Evolutionary conservation across 2,888 invertebrate genomes (phyloP).

Genomic region (Rosalia funebris): DNA sequence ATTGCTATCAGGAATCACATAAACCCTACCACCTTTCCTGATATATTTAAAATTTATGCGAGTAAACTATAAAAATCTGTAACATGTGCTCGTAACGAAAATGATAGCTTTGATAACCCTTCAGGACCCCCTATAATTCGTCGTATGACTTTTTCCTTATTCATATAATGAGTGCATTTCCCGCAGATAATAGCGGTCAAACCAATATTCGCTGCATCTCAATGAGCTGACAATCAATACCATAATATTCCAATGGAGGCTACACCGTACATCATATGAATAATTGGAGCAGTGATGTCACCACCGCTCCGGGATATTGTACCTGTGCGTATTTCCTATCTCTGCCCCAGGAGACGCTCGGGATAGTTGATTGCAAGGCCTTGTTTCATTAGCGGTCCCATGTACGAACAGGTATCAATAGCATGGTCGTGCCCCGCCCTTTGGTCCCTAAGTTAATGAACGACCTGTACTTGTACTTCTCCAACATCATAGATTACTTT

Average conservation of each 20-base stretch:
- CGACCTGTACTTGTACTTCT: slow-evolving; percentile 28
- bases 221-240: slow-evolving; percentile 31
- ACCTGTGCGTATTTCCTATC: slow-evolving; percentile 47
- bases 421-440: slow-evolving; percentile 25
- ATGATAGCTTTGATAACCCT: too few species aligned
- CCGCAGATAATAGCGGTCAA: neutral
- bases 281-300: slow-evolving; percentile 42
- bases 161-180: neutral
- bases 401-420: slow-evolving; percentile 41
- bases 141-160: neutral
- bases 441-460: slow-evolving; percentile 32
- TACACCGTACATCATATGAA: slow-evolving; percentile 43
- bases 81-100: too few species aligned
- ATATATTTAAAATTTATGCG: too few species aligned
- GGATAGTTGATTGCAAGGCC: slow-evolving; percentile 59
- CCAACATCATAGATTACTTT: slow-evolving; percentile 22
- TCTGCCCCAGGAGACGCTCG: slow-evolving; percentile 45
- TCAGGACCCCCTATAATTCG: too few species aligned
- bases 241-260: slow-evolving; percentile 27
- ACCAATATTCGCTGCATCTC: slow-evolving; percentile 8
- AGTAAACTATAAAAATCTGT: too few species aligned
- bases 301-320: slow-evolving; percentile 45
- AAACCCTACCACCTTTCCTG: neutral
- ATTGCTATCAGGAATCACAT: neutral
- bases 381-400: slow-evolving; percentile 61